Evolutionary conservation across 2,113 vertebrate species (phyloP), one percentile per base, ranked within the genome.

Genomic region (Castor canadensis): DNA sequence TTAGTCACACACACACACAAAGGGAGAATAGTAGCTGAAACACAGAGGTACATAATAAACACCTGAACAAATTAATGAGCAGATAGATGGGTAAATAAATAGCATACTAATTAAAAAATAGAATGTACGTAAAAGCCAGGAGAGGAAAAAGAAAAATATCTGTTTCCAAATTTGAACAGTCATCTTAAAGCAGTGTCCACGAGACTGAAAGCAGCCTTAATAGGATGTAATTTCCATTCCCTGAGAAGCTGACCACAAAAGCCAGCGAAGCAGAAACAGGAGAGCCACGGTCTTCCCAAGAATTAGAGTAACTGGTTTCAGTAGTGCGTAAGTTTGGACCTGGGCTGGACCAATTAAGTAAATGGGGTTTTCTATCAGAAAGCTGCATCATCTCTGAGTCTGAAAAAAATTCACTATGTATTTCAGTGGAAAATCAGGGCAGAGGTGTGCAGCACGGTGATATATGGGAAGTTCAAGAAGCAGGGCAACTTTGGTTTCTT

Each of bases 341-440:
- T 75, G 58, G 43, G 86, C 28, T 67, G 45, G 45, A 67, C 43
- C 49, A 75, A 69, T 26, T 24, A 91, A 93, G 30, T 69, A 94
- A 91, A 87, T 32, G 16, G 19, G 7, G n/a, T 86, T 47, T 89
- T 80, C 35, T 47, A 67, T 43, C 17, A 82, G 28, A 95, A 93
- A 73, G 54, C 5, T 86, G 89, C 8, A 79, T 15, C 12, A 69
- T 38, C 66, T 84, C 62, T 76, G 28, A 93, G 11, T 20, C 93
- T 45, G 35, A 96, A 54, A 86, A 93, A 85, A 71, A 77, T n/a
- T 69, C 35, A 73, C 40, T 84, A 47, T 79, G 52, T 91, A 86
- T 49, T 73, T 89, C 90, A 89, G 90, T 30, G 66, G 38, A 84
- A 92, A 83, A 62, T 47, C 20, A 54, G 52, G 5, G 67, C 81